phyloP scores from a whole-genome alignment of 1,140 invertebrate species.

The Stegodyphus mimosarum region DNA sequence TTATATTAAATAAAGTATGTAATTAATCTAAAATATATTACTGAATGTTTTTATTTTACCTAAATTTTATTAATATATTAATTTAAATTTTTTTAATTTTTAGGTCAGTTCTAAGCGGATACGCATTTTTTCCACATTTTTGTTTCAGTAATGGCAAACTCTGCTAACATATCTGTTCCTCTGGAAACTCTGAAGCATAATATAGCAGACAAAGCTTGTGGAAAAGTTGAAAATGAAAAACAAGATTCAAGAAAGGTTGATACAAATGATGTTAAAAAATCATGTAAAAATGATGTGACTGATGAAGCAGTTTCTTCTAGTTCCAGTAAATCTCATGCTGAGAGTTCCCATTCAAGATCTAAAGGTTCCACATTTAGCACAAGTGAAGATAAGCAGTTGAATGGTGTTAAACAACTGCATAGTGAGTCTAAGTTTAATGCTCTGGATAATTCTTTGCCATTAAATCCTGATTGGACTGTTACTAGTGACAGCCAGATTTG shows the following conservation, averaged over 20 bases:
- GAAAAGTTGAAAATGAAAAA: constrained; percentile 2
- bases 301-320: constrained; percentile 4
- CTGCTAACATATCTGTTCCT: constrained; percentile 15
- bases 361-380: constrained; percentile 9
- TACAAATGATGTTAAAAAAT: constrained; percentile 1
- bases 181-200: constrained; percentile 11
- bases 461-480: constrained; percentile 29
- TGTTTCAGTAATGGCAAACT: constrained; percentile 34
- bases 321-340: not conserved
- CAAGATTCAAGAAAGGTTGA: not conserved
- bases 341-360: constrained; percentile 13
- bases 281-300: not conserved
- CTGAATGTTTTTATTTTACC: no score
- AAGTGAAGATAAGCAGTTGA: constrained; percentile 24
- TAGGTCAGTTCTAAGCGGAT: constrained; percentile 3
- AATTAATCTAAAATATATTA: no score
- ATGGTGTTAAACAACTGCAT: constrained; percentile 19
- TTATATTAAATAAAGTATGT: no score
- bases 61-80: no score
- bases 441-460: constrained; percentile 30
- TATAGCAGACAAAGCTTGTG: not conserved
- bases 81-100: not conserved
- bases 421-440: constrained; percentile 23
- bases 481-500: constrained; percentile 55
- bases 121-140: not conserved